Evolutionary conservation across 1,140 invertebrate species (phyloP), one percentile per base, ranked within the genome.

Genomic region (Coenobita brevimanus): DNA sequence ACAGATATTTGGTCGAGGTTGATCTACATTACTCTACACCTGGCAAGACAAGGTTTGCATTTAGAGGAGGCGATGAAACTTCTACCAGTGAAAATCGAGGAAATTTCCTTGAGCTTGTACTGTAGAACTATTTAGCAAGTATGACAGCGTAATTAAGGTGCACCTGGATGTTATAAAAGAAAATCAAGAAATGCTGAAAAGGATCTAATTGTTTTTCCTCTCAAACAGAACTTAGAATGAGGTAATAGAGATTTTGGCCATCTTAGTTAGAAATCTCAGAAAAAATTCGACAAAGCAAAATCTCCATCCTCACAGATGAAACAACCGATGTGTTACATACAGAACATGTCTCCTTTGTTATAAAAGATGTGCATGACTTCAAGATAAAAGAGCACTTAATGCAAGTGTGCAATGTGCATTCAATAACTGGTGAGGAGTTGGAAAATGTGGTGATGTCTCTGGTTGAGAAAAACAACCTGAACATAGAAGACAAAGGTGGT

Each of bases 141-240:
- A 81, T 81, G 79, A 81, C 54, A 81, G 60, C 38, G 79, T 81
- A 60, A 33, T 81, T 33, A 64, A 64, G 10, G 3, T 62, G 54
- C 79, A 81, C 33, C 57, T 81, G 6, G 60, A 81, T 62, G 33
- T 62, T 6, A 33, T 78, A n/a, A 43, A 78, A 13, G 33, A 73
- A 73, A 73, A 73, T 10, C 21, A 73, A 73, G 69, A 27, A 27
- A 21, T 33, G 17, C 21, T 24, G 41, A 78, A 78, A 78, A 46
- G 75, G 27, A 2, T 43, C 46, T 43, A 78, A 54, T 36, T 78
- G 75, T 54, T 43, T n/a, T 54, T 50, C 6, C 43, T 78, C 17
- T 78, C 75, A 46, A 78, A 78, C 33, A 78, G 75, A 24, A 78
- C 75, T 33, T 43, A 78, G 46, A 78, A 50, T 78, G 46, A 78